Base-by-base conservation (phyloP, 1,140 invertebrate species). In the Andrena cerasifolii region DNA sequence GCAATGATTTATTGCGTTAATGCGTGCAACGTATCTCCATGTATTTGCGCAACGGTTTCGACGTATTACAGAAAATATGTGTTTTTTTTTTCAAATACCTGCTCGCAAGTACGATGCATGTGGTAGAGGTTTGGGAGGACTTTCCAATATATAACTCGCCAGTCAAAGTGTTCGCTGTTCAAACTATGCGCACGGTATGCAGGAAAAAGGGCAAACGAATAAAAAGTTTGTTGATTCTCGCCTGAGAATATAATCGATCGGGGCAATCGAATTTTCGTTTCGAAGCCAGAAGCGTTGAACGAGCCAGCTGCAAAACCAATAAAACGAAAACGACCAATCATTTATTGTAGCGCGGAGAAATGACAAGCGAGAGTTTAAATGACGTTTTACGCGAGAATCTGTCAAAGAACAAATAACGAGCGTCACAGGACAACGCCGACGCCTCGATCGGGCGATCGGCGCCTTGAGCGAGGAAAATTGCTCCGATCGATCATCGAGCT, bases 151-250 rank as follows among this genome's bases (percentile, higher is more conserved):
- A 33, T 6, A 24, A 31, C 36, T 63, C 70, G 31, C 59, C 28
- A 24, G 31, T 73, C 24, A 51, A 36, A 63, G 58, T 7, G n/a
- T 51, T 31, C 36, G 26, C 31, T 21, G 18, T 4, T 12, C n/a
- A n/a, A n/a, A n/a, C n/a, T n/a, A n/a, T n/a, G n/a, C n/a, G 33
- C 10, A 16, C 10, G 6, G 26, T 14, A n/a, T 7, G 26, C 2
- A 2, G 31, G 61, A 14, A 10, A 10, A 21, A 40, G 2, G n/a
- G 24, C 5, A 33, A 31, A 33, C 26, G 14, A 49, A 24, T 40
- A 31, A 49, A 62, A 62, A 36, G 18, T 61, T 61, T 43, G 58
- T 61, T 43, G 58, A 61, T 14, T 14, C 12, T 61, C 14, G 0
- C 5, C 1, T 0, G n/a, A 1, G 1, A 18, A 33, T 33, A 28